Evolutionary conservation across 2,113 vertebrate genomes (phyloP).

Genomic region (Herpetotheres cachinnans): DNA sequence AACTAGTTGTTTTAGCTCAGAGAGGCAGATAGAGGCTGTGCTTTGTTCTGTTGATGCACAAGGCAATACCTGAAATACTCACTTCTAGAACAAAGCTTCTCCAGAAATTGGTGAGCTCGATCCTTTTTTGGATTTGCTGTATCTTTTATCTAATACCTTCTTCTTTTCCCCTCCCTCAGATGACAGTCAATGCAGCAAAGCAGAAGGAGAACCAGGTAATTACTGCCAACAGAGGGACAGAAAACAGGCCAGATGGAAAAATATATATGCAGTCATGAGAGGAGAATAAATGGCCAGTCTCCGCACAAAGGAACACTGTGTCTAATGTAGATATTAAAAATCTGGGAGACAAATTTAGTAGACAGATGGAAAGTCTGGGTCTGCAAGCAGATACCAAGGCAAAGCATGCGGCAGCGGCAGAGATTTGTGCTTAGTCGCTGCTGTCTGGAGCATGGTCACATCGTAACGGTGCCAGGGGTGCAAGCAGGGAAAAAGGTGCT

Average conservation of each 20-base stretch:
- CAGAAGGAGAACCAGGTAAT: conserved; percentile 36
- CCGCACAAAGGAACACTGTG: neutral
- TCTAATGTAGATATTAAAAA: neutral
- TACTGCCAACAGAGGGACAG: neutral
- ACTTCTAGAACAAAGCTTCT: neutral
- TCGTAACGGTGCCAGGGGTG: neutral
- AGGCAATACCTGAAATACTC: neutral
- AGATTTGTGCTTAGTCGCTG: neutral
- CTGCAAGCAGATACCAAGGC: neutral
- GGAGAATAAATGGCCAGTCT: neutral
- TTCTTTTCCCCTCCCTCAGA: neutral
- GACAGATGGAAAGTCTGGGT: neutral
- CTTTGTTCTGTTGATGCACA: neutral
- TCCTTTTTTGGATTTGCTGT: neutral
- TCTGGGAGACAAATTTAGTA: neutral
- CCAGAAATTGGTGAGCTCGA: neutral
- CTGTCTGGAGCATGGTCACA: neutral
- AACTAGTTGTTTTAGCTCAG: neutral
- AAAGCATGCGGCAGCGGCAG: neutral
- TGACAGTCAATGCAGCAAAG: neutral
- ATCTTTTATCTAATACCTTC: neutral
- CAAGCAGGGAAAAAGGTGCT: neutral
- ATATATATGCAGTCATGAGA: neutral
- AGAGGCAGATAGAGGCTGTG: neutral
- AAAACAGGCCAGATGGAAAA: neutral